Evolutionary conservation across 2,888 invertebrate species (phyloP), one percentile per base, ranked within the genome.

Genomic region (Heliothis peltigera): DNA sequence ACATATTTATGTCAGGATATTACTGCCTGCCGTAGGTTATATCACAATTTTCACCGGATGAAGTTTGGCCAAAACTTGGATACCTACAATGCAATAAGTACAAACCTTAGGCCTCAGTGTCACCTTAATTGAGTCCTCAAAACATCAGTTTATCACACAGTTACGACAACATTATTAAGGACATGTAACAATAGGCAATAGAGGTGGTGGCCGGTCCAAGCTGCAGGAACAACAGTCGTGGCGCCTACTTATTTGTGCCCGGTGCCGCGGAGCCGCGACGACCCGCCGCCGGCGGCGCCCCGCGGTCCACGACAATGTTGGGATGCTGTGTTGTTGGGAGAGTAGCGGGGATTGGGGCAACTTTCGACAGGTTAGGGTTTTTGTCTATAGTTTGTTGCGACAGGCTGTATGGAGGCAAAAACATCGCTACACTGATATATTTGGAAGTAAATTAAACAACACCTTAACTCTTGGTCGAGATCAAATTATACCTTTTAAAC

Each of bases 241-340:
- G 91, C 90, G 91, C 90, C 90, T 84, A 79, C 75, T 84, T 89
- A 86, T 87, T 87, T 86, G 89, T 84, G 87, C 80, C 86, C 85
- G 78, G 75, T 71, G 84, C 85, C 86, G 84, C 79, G 80, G 71
- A 79, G 83, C 67, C 70, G 73, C 82, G 83, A 76, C 79, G 81
- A 76, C 71, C 77, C 74, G 80, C 77, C 76, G 75, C 71, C 79
- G 76, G 67, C 74, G 73, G 88, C 89, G 89, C 88, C 88, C 88
- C 81, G 87, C 88, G 83, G 87, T 84, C 88, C 87, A 64, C 73
- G 70, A 77, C 69, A 76, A 60, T 70, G 62, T 51, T 32, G 28
- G 62, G 55, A 17, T 15, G 60, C 49, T 59, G 52, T 5, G 42
- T 3, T 8, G 3, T 28, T 5, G 17, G 70, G 28, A 54, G 19